Percentiles rank a stretch among this genome's conserved stretches.
Evolutionary conservation across 1,140 invertebrate species (phyloP).

Genomic region (Agrypnia vestita): DNA sequence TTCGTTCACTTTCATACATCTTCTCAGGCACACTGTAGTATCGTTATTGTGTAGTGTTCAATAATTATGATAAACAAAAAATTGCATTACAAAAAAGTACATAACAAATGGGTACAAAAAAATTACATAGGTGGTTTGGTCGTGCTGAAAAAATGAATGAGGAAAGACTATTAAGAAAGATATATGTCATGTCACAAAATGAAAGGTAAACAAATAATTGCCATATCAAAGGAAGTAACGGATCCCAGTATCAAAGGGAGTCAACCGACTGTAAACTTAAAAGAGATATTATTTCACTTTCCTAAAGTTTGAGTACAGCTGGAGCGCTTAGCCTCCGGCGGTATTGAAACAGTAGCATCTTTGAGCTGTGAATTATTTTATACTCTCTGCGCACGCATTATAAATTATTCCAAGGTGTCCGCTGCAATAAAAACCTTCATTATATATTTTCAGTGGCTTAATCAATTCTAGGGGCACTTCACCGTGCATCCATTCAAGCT

Average conservation of each 20-base stretch:
- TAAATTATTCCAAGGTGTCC: slow-evolving; percentile 50
- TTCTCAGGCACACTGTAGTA: too few relatives aligned
- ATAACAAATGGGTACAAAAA: too few relatives aligned
- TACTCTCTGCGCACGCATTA: slow-evolving; percentile 37
- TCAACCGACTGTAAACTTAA: not conserved
- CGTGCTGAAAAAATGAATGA: too few relatives aligned
- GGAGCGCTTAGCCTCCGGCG: not conserved
- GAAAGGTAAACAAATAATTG: too few relatives aligned
- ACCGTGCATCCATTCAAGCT: not conserved
- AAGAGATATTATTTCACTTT: not conserved
- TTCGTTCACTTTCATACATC: too few relatives aligned
- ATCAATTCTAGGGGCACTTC: not conserved
- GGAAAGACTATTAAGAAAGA: too few relatives aligned
- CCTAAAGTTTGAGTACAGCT: not conserved
- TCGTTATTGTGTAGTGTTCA: too few relatives aligned
- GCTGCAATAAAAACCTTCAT: slow-evolving; percentile 22
- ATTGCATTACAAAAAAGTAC: too few relatives aligned
- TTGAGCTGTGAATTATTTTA: slow-evolving; percentile 60
- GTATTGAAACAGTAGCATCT: slow-evolving; percentile 57
- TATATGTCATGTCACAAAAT: too few relatives aligned
- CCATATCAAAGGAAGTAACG: too few relatives aligned
- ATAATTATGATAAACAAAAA: too few relatives aligned
- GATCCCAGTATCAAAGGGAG: not conserved
- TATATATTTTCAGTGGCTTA: not conserved
- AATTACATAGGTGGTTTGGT: too few relatives aligned